Base-by-base conservation (phyloP, 2,888 invertebrate genomes). In the Nebria brevicollis region DNA sequence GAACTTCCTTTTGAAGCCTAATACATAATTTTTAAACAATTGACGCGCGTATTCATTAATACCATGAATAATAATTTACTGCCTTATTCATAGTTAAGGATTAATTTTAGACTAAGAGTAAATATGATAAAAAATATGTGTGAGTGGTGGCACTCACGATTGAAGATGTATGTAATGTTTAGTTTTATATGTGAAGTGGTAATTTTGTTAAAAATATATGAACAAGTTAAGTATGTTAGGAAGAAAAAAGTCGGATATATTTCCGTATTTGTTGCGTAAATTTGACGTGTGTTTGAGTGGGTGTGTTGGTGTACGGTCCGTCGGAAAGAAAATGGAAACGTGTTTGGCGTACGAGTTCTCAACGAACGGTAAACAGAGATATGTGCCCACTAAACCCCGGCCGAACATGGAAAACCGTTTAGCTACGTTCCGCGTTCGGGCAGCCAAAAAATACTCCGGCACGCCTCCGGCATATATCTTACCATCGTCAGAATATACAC, bases 351-450 rank as follows among this genome's bases (percentile, higher is more conserved):
- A 70, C 70, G 70, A 70, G 70, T 70, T 70, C 84, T 83, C 84
- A 84, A 84, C 84, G 83, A 84, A 85, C 83, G 82, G 84, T 84
- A 85, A 85, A 85, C 85, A 85, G 84, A 85, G 85, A 85, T 85
- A 85, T 85, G 85, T 85, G 83, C 84, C 84, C 84, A 84, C 84
- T 85, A 84, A 85, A 84, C 84, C 13, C 54, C 84, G 81, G 83
- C 83, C 82, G 83, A 84, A 85, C 85, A 85, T 84, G 85, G 84
- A 85, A 85, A 85, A 85, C 84, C 85, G 84, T 85, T 85, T 85
- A 85, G 85, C 82, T 75, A 77, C 73, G 80, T 82, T 81, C 83
- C 81, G 80, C 72, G 83, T 82, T 77, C 79, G 83, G 83, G 82
- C 83, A 82, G 82, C 83, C 83, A 82, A 83, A 84, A 83, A 83